Evolutionary conservation across 2,888 invertebrate genomes (phyloP).

Genomic region (Acanthoscelides obtectus): DNA sequence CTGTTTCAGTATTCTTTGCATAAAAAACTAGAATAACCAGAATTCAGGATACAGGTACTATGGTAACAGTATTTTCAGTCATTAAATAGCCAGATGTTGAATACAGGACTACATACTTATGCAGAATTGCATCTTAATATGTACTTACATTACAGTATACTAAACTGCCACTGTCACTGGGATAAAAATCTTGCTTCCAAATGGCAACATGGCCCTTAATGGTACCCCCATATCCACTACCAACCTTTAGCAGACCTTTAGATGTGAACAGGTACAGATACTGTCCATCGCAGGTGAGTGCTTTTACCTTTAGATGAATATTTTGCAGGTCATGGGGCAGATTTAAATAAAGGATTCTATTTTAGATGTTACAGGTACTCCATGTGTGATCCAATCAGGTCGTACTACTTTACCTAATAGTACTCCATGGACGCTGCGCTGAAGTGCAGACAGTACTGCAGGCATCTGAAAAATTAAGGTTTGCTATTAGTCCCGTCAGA

Average conservation of each 20-base stretch:
- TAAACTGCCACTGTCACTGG: slow-evolving; percentile 78
- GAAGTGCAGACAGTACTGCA: slow-evolving; percentile 75
- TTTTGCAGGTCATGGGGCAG: slow-evolving; percentile 51
- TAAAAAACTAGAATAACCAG: no score
- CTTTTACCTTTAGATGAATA: slow-evolving; percentile 49
- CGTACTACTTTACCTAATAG: slow-evolving; percentile 77
- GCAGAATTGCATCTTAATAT: no score
- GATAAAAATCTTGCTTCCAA: slow-evolving; percentile 77
- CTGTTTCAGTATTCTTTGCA: no score
- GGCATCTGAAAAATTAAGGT: slow-evolving; percentile 69
- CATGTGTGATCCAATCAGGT: slow-evolving; percentile 86
- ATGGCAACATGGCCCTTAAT: slow-evolving; percentile 86
- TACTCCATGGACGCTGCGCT: slow-evolving; percentile 84
- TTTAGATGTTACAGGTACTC: slow-evolving; percentile 73
- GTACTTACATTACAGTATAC: slow-evolving; percentile 77
- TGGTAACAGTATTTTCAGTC: no score
- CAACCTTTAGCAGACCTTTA: slow-evolving; percentile 85
- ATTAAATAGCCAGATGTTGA: no score
- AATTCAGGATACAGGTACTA: no score
- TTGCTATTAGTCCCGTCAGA: background rate
- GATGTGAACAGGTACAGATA: slow-evolving; percentile 83
- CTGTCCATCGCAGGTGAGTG: slow-evolving; percentile 85
- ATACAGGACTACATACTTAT: no score
- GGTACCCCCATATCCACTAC: slow-evolving; percentile 91
- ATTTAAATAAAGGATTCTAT: slow-evolving; percentile 62